These are phyloP conservation scores for Tenthredo scrophulariae DNA, from an alignment of 2,888 invertebrate genomes.

Conservation along the genomic window DNA sequence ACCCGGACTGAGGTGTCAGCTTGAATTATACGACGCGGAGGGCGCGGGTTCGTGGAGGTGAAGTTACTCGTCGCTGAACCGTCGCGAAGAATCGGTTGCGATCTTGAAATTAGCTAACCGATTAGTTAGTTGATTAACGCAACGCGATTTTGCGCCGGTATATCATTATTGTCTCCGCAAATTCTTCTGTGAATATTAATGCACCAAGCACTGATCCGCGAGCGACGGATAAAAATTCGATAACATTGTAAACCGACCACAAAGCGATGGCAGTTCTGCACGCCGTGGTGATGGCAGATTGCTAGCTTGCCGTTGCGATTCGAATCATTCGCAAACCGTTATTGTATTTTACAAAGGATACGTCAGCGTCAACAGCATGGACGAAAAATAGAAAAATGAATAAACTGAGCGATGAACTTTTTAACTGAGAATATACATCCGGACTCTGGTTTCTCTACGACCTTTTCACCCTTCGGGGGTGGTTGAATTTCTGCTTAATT, in stretches of 20 bases:
- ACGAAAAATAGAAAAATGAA: conserved; percentile 38
- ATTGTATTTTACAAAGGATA: conserved; percentile 46
- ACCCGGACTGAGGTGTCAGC: conserved; percentile 68
- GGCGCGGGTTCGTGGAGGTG: conserved; percentile 39
- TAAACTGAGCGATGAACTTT: neutral
- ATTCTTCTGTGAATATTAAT: neutral
- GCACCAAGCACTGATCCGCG: neutral
- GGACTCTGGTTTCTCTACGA: neutral
- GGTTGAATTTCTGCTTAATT: neutral
- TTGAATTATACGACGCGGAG: conserved; percentile 68
- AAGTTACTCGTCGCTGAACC: conserved; percentile 4
- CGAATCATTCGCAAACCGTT: conserved; percentile 35
- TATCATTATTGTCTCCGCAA: no score
- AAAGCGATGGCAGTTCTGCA: conserved; percentile 37
- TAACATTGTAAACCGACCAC: conserved; percentile 46
- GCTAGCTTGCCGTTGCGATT: conserved; percentile 46
- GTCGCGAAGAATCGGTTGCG: neutral
- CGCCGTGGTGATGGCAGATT: conserved; percentile 27
- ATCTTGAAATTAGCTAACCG: neutral
- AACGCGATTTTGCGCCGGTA: neutral
- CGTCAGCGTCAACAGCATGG: conserved; percentile 39
- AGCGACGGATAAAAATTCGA: conserved; percentile 42
- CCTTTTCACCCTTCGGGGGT: conserved; percentile 5
- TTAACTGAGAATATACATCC: neutral
- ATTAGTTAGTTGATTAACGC: neutral